Evolutionary conservation across 2,797 vertebrate species (phyloP).

Genomic region (Anguilla anguilla): DNA sequence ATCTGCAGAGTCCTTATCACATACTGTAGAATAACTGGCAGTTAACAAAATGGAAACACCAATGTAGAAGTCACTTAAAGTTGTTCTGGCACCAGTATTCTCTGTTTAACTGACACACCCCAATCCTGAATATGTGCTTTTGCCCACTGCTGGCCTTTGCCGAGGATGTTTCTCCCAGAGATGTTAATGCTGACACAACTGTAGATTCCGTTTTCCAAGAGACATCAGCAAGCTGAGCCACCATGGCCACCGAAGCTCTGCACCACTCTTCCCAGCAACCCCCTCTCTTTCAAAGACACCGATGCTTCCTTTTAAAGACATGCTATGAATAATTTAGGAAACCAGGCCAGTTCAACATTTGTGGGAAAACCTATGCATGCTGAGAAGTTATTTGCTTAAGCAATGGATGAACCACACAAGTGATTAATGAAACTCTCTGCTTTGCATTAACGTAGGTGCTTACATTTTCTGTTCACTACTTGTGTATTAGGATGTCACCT

Average conservation of each 20-base stretch:
- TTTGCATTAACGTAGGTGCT: background rate
- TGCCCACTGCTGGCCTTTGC: background rate
- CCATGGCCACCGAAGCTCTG: background rate
- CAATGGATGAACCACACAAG: background rate
- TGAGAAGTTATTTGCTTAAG: background rate
- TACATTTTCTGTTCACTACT: no score
- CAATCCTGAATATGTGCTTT: background rate
- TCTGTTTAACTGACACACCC: background rate
- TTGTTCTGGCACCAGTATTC: slow-evolving; percentile 52
- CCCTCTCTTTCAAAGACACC: background rate
- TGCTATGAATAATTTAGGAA: background rate
- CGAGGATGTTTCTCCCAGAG: background rate
- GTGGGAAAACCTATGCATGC: background rate
- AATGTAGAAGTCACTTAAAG: background rate
- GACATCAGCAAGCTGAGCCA: background rate
- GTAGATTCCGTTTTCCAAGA: background rate
- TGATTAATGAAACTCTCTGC: background rate
- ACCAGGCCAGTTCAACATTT: no score
- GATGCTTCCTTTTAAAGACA: background rate
- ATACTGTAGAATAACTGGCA: background rate
- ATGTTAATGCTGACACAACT: background rate
- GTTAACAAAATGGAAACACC: background rate
- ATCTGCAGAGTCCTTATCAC: background rate
- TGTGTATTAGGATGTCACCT: no score
- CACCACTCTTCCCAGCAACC: background rate